A percentile compares a stretch with the other conserved stretches of the same genome.
phyloP scores from a whole-genome alignment of 2,888 invertebrate species.

The Nasonovia ribisnigri region DNA sequence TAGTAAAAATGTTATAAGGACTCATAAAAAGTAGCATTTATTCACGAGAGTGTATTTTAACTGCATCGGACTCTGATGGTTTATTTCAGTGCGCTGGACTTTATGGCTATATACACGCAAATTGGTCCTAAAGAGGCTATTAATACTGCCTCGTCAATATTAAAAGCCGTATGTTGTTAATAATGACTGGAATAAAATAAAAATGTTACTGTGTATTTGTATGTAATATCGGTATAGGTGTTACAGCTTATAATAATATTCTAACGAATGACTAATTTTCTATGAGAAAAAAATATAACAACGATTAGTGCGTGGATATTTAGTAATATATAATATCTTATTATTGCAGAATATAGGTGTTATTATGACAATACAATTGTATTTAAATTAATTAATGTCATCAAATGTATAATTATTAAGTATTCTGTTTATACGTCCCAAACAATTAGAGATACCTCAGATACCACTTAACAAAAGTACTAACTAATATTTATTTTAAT shows the following conservation, averaged over 20 bases:
- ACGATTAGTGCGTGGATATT: background rate
- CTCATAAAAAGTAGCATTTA: conserved; percentile 63
- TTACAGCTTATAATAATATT: background rate
- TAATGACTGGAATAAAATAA: background rate
- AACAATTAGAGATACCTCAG: background rate
- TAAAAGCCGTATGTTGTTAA: background rate
- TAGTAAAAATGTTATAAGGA: conserved; percentile 50
- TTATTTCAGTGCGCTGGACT: conserved; percentile 52
- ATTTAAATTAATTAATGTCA: background rate
- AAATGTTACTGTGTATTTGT: no score
- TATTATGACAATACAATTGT: background rate
- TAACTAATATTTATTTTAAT: background rate
- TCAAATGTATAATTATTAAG: background rate
- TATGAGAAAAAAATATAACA: background rate
- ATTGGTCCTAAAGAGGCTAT: conserved; percentile 2
- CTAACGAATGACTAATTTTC: background rate
- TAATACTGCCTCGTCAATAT: background rate
- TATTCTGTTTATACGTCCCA: background rate
- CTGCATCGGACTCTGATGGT: conserved; percentile 9
- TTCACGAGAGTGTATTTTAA: background rate
- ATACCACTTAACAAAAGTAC: background rate
- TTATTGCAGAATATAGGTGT: background rate
- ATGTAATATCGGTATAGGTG: background rate
- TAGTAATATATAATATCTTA: background rate
- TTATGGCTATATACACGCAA: conserved; percentile 22